These are phyloP conservation scores for Oreocharis arfaki DNA, from an alignment of 2,113 vertebrate species.

Conservation along the genomic window DNA sequence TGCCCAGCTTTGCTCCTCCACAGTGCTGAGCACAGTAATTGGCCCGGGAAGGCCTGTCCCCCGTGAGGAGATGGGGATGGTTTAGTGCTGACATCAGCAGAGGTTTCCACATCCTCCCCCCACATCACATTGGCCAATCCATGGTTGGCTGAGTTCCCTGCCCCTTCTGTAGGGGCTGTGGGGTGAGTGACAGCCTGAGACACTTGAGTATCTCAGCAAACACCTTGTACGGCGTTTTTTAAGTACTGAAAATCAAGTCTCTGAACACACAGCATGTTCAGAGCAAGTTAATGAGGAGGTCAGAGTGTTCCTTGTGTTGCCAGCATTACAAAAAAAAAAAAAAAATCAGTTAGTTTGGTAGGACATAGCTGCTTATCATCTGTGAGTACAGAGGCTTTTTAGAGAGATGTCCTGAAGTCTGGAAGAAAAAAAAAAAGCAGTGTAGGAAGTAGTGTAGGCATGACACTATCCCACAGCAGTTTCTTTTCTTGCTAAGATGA, in stretches of 20 bases:
- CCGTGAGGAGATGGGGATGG: neutral
- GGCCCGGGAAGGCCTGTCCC: conserved; percentile 6
- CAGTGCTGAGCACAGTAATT: neutral
- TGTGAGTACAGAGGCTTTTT: neutral
- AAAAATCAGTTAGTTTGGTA: neutral
- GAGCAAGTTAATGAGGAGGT: neutral
- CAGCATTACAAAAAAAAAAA: neutral
- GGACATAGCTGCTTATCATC: neutral
- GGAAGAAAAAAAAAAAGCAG: neutral
- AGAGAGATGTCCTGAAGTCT: neutral
- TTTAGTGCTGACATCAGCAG: conserved; percentile 41
- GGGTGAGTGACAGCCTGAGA: neutral
- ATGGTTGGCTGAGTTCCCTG: neutral
- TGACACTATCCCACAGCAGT: conserved; percentile 29
- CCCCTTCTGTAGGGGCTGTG: neutral
- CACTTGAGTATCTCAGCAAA: neutral
- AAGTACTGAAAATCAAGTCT: neutral
- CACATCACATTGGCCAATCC: neutral
- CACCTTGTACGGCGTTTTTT: neutral
- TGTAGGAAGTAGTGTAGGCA: conserved; percentile 33
- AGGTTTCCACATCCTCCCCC: neutral
- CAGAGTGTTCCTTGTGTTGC: neutral
- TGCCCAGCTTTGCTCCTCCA: neutral
- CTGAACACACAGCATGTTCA: neutral
- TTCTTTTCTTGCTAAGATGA: conserved; percentile 43